Evolutionary conservation across 2,797 vertebrate species (phyloP).

Genomic region (Helarctos malayanus): DNA sequence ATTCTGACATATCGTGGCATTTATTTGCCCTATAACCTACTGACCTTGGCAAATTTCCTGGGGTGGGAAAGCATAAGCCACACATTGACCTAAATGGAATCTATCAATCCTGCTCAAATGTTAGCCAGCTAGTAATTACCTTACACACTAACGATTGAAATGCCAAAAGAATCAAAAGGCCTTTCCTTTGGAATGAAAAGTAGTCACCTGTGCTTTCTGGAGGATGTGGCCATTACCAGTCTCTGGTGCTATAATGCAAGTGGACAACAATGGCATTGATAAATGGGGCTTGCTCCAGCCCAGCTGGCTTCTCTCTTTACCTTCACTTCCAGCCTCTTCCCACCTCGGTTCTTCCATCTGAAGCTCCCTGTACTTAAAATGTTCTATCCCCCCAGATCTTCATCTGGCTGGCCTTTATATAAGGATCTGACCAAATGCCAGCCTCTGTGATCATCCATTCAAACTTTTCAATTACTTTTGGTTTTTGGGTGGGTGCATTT

Average conservation of each 20-base stretch:
- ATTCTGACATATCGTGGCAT: slow-evolving; percentile 41
- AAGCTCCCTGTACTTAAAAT: not conserved
- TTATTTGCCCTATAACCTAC: slow-evolving; percentile 75
- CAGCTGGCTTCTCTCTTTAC: not conserved
- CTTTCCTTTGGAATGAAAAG: slow-evolving; percentile 53
- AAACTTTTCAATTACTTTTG: not conserved
- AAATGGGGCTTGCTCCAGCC: not conserved
- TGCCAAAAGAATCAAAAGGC: slow-evolving; percentile 60
- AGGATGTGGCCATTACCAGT: not conserved
- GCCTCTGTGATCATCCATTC: not conserved
- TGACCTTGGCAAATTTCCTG: slow-evolving; percentile 71
- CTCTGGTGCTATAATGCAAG: not conserved
- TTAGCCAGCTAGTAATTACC: slow-evolving; percentile 72
- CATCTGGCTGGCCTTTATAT: not conserved
- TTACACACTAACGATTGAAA: slow-evolving; percentile 40
- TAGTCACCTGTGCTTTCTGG: slow-evolving; percentile 39
- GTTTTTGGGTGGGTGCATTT: not conserved
- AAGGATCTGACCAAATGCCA: not conserved
- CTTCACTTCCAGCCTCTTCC: not conserved
- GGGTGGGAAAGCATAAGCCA: slow-evolving; percentile 47
- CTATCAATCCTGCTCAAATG: slow-evolving; percentile 74
- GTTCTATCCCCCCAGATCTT: not conserved
- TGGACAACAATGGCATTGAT: not conserved
- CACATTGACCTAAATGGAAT: slow-evolving; percentile 60
- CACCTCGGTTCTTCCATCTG: not conserved